phyloP scores from a whole-genome alignment of 1,140 invertebrate genomes.

The Leptopilina clavipes region DNA sequence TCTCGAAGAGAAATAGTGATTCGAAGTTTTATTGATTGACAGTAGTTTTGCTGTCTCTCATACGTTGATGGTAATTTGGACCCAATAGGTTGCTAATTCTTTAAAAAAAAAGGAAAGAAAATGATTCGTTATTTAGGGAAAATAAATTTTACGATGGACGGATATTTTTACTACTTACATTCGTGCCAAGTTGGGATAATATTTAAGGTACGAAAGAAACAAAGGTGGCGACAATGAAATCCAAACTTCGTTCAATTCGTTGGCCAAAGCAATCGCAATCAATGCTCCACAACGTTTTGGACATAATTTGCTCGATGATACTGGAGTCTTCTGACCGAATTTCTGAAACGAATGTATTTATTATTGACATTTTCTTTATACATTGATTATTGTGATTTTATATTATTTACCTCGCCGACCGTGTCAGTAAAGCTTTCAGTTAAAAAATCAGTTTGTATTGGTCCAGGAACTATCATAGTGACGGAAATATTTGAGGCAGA shows the following conservation, averaged over 20 bases:
- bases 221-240: conserved; percentile 81
- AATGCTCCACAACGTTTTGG: conserved; percentile 83
- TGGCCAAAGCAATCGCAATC: conserved; percentile 84
- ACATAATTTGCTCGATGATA: conserved; percentile 79
- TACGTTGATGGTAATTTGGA: conserved; percentile 59
- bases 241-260: conserved; percentile 86
- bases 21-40: conserved; percentile 39
- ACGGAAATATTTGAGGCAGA: conserved; percentile 77
- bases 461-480: conserved; percentile 86
- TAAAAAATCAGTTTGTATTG: conserved; percentile 84
- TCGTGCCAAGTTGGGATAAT: conserved; percentile 79
- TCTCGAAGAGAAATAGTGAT: background rate
- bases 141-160: too few species aligned
- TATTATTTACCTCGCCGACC: conserved; percentile 75
- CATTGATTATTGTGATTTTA: background rate
- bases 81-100: conserved; percentile 69
- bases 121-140: background rate
- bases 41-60: conserved; percentile 67
- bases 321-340: conserved; percentile 74
- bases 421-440: conserved; percentile 82
- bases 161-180: conserved; percentile 74
- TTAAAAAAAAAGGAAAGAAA: conserved; percentile 49
- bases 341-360: conserved; percentile 68
- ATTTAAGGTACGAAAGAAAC: conserved; percentile 79
- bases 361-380: conserved; percentile 1